Percentiles rank a stretch among this genome's conserved stretches.
phyloP scores from a whole-genome alignment of 2,113 vertebrate genomes.

The Camelus dromedarius region DNA sequence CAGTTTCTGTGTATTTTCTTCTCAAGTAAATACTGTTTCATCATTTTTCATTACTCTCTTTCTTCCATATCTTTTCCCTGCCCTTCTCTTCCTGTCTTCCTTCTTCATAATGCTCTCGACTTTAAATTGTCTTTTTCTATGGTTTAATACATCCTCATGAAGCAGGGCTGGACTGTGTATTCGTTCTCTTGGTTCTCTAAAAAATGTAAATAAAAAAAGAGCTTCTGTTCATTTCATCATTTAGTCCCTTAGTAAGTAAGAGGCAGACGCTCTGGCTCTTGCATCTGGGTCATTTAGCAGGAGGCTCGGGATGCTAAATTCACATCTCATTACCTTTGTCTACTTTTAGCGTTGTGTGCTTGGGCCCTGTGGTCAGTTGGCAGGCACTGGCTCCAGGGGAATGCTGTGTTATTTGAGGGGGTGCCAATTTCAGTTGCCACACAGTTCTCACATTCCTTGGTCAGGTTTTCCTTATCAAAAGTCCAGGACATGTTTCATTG shows the following conservation, averaged over 20 bases:
- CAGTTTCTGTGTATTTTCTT: neutral
- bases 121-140: neutral
- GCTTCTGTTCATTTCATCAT: slow-evolving; percentile 16
- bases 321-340: slow-evolving; percentile 77
- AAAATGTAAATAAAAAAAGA: neutral
- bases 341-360: slow-evolving; percentile 74
- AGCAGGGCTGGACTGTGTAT: neutral
- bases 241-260: slow-evolving; percentile 3
- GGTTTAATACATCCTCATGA: neutral
- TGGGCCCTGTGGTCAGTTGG: slow-evolving; percentile 71
- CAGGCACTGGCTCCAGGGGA: slow-evolving; percentile 25
- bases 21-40: neutral
- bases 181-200: neutral
- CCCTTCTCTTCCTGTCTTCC: neutral
- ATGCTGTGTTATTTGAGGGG: slow-evolving; percentile 63
- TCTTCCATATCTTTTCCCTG: neutral
- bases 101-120: neutral
- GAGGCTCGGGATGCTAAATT: slow-evolving; percentile 68
- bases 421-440: slow-evolving; percentile 56
- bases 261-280: slow-evolving; percentile 42
- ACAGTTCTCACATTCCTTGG: neutral
- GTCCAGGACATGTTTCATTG: slow-evolving; percentile 59
- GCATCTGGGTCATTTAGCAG: slow-evolving; percentile 78
- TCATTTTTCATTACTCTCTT: neutral
- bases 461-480: slow-evolving; percentile 32